Base-by-base conservation (phyloP, 2,797 vertebrate genomes). In the Coilia nasus region DNA sequence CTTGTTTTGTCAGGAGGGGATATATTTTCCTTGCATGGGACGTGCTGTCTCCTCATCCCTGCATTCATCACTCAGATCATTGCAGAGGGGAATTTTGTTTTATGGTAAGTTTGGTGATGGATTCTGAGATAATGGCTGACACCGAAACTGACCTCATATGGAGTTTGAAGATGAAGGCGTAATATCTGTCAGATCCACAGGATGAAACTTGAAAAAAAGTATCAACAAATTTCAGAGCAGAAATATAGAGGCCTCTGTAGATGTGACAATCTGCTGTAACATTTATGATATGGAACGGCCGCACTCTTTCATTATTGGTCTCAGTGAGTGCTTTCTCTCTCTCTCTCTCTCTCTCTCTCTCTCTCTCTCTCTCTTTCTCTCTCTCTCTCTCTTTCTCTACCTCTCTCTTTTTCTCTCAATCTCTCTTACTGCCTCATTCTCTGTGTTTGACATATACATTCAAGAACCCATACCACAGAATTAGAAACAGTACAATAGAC, bases 401-500 rank as follows among this genome's bases (percentile, higher is more conserved):
- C 50, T 54, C 60, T 23, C n/a, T 25, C 60, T 25, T 6, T 62
- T n/a, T 62, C 2, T 5, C 35, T 62, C 60, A 9, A 62, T 64
- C 60, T 75, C 10, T 75, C 25, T 75, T 41, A 35, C 67, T 15
- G 17, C 35, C 9, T 54, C 50, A 54, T 54, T 54, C 50, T 54
- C 50, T 54, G 31, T 75, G 14, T 35, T 12, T 78, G 71, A 78
- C 71, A 78, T 35, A 78, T 78, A 78, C 35, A 9, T 78, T 35
- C 31, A 78, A 78, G 17, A 19, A 78, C 31, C 17, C 71, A 41
- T 21, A 44, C 35, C 31, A 78, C 71, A 78, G 28, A 75, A 17
- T 75, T 75, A 75, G 67, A 35, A 41, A 35, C 67, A 41, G 28
- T n/a, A 78, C 71, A 78, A 78, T 44, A n/a, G 35, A 19, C 35